phyloP scores from a whole-genome alignment of 2,888 invertebrate species.

The Nipponacmea schrenckii region DNA sequence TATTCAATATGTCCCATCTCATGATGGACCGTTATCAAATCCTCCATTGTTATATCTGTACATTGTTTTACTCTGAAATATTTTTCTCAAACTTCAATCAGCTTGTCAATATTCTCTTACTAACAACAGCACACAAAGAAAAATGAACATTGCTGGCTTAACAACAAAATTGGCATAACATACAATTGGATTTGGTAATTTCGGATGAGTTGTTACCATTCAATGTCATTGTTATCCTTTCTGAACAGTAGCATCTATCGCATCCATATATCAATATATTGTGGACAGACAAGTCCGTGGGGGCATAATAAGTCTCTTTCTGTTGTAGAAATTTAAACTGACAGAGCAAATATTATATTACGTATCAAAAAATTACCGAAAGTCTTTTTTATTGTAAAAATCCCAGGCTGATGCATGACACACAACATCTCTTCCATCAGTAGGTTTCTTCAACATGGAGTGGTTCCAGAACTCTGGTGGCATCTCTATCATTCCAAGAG shows the following conservation, averaged over 20 bases:
- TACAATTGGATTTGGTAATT: no score
- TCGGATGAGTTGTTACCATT: no score
- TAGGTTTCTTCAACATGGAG: conserved; percentile 81
- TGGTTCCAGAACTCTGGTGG: conserved; percentile 86
- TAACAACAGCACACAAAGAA: conserved; percentile 4
- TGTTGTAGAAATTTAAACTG: no score
- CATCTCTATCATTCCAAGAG: conserved; percentile 76
- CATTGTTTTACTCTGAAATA: conserved; percentile 64
- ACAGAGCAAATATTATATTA: no score
- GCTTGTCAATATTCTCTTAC: conserved; percentile 8
- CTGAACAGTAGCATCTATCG: no score
- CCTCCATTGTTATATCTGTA: conserved; percentile 59
- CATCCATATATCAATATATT: no score
- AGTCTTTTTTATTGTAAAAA: conserved; percentile 46
- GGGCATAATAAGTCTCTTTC: no score
- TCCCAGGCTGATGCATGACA: conserved; percentile 65
- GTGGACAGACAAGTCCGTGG: no score
- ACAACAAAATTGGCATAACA: no score
- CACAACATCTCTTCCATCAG: conserved; percentile 67
- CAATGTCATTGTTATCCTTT: no score
- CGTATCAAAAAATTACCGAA: conserved; percentile 35
- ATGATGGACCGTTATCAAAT: conserved; percentile 62
- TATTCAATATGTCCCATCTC: conserved; percentile 68
- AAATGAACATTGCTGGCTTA: background rate
- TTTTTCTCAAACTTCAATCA: background rate